These are phyloP conservation scores for Ennomos erosarius DNA, from an alignment of 2,888 invertebrate genomes.

Conservation along the genomic window DNA sequence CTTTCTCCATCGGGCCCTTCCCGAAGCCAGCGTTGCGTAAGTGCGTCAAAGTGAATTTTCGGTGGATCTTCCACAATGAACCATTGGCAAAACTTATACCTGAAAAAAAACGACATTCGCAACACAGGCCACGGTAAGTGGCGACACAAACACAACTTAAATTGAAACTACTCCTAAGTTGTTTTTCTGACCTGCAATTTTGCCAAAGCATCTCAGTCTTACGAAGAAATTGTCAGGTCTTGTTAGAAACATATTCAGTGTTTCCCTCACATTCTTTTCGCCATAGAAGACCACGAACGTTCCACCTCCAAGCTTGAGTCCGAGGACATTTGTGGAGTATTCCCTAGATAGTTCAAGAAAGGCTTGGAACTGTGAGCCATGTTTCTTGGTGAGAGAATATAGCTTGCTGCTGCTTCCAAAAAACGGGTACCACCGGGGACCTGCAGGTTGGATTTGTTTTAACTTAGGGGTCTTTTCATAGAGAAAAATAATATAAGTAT, in stretches of 20 bases:
- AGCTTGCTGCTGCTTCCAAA: conserved; percentile 23
- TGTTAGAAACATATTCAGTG: conserved; percentile 83
- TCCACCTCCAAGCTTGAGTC: conserved; percentile 83
- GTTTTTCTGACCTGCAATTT: conserved; percentile 76
- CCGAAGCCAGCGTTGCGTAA: conserved; percentile 84
- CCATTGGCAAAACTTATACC: conserved; percentile 87
- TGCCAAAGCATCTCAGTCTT: conserved; percentile 83
- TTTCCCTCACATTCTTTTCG: conserved; percentile 78
- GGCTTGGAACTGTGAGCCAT: conserved; percentile 72
- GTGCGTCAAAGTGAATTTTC: conserved; percentile 84
- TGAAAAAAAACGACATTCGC: conserved; percentile 42
- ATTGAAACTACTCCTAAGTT: no score
- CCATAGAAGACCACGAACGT: conserved; percentile 83
- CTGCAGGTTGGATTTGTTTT: conserved; percentile 14
- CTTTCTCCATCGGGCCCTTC: conserved; percentile 76
- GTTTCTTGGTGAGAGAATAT: conserved; percentile 18
- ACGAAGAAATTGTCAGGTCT: conserved; percentile 87
- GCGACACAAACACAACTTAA: no score
- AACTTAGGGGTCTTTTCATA: no score
- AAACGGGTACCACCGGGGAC: conserved; percentile 35
- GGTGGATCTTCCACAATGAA: conserved; percentile 81
- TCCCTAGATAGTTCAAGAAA: conserved; percentile 74
- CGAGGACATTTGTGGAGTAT: conserved; percentile 83
- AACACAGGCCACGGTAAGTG: no score
- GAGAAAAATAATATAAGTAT: no score